Conservation (phyloP, 2,113 vertebrate genomes). For the Ramphastos sulfuratus region DNA sequence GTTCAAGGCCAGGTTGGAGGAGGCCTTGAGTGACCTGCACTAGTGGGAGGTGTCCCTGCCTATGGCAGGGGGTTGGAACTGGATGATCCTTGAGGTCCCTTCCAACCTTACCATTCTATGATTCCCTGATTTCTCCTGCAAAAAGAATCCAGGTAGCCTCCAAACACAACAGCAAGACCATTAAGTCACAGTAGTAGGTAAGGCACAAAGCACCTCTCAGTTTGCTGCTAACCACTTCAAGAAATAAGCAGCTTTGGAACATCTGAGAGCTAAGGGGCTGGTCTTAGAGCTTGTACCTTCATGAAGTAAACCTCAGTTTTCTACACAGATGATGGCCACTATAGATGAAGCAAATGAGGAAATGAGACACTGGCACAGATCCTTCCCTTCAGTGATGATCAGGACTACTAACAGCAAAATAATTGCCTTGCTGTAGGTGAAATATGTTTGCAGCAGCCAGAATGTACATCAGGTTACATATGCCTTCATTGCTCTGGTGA, state of each 20-base stretch:
- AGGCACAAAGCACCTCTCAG: not conserved
- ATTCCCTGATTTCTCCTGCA: not conserved
- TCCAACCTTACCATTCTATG: too few species aligned
- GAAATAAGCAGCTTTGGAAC: not conserved
- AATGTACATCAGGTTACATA: not conserved
- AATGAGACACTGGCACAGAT: not conserved
- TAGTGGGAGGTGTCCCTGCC: too few species aligned
- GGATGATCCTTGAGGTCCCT: too few species aligned
- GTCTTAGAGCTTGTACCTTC: not conserved
- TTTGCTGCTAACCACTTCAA: not conserved
- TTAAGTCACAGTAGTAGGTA: not conserved
- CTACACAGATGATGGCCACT: not conserved
- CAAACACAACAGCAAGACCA: accelerated
- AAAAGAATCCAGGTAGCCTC: not conserved
- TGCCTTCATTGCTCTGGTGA: not conserved
- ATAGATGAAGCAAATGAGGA: accelerated
- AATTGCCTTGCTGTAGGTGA: not conserved
- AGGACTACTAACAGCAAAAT: not conserved
- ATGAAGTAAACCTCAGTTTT: not conserved
- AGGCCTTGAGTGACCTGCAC: too few species aligned
- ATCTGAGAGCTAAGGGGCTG: not conserved
- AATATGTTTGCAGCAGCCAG: not conserved
- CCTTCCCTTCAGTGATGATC: not conserved
- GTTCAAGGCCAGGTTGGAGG: too few species aligned
- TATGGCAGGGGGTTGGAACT: too few species aligned